These are phyloP conservation scores for Monodelphis domestica DNA, from an alignment of 2,797 vertebrate genomes.

Conservation along the genomic window DNA sequence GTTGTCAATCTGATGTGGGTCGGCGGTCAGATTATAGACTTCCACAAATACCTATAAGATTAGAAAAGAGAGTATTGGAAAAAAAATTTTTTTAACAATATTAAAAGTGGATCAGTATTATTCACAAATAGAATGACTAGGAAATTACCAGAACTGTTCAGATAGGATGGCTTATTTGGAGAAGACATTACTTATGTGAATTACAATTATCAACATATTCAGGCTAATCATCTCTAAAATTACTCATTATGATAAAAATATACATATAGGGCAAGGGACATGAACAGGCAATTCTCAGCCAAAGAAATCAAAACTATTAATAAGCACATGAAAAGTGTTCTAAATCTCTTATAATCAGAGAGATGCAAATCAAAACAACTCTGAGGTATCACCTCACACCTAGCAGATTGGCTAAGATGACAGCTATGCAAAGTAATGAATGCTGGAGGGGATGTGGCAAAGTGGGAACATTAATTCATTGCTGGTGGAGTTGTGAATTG, in stretches of 20 bases:
- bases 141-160: not conserved
- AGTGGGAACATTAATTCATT: too few relatives aligned
- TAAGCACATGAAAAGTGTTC: too few relatives aligned
- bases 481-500: too few relatives aligned
- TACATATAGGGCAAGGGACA: too few relatives aligned
- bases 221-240: not conserved
- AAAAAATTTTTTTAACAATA: not conserved
- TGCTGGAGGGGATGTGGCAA: too few relatives aligned
- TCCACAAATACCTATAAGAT: conserved; percentile 93
- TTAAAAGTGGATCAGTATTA: not conserved
- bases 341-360: too few relatives aligned
- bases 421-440: too few relatives aligned
- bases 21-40: conserved; percentile 96
- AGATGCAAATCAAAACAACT: too few relatives aligned
- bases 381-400: too few relatives aligned
- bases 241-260: not conserved
- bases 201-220: not conserved
- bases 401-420: too few relatives aligned
- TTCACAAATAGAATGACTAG: not conserved
- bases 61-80: conserved; percentile 20
- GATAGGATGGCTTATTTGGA: not conserved
- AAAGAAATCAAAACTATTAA: too few relatives aligned
- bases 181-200: not conserved
- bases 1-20: conserved; percentile 95
- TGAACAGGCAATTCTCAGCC: too few relatives aligned